Conservation (phyloP, 92 coral and sea anemone species). For the Siderastrea radians region DNA sequence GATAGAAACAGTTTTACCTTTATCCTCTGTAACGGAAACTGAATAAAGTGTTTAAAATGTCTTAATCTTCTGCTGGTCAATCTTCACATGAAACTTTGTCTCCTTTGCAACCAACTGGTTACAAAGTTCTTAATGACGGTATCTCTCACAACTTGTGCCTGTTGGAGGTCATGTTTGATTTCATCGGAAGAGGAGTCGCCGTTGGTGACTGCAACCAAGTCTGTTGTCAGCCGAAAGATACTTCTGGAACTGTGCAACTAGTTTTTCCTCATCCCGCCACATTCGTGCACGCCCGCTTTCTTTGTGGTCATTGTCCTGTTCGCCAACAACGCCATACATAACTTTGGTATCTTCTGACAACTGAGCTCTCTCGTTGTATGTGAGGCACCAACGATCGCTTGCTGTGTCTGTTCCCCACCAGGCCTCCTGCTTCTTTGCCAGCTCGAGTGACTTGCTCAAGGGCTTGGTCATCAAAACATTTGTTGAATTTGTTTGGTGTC, state of each 20-base stretch:
- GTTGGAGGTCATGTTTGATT: constrained; percentile 56
- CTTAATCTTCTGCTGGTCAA: constrained; percentile 73
- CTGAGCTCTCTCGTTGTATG: neutral
- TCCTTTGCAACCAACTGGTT: constrained; percentile 37
- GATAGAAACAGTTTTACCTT: constrained; percentile 49
- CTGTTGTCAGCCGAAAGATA: constrained; percentile 15
- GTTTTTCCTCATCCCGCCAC: neutral
- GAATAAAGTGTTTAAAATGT: constrained; percentile 70
- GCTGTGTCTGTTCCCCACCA: constrained; percentile 67
- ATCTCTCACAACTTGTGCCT: constrained; percentile 33
- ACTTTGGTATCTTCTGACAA: constrained; percentile 50
- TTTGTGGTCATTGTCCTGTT: constrained; percentile 26
- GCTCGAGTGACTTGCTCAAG: too few species aligned
- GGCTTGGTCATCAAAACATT: constrained; percentile 70
- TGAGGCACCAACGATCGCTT: constrained; percentile 7
- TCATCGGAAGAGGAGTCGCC: constrained; percentile 57
- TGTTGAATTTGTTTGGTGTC: constrained; percentile 50
- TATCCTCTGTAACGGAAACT: constrained; percentile 47
- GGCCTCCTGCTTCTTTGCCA: constrained; percentile 65
- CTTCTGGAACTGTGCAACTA: neutral
- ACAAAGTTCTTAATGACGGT: constrained; percentile 47
- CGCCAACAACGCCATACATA: constrained; percentile 57
- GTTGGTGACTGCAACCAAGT: constrained; percentile 64
- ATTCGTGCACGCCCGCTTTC: neutral
- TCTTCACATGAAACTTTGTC: constrained; percentile 57